Base-by-base conservation (phyloP, 2,113 vertebrate species). In the Leucopsar rothschildi region DNA sequence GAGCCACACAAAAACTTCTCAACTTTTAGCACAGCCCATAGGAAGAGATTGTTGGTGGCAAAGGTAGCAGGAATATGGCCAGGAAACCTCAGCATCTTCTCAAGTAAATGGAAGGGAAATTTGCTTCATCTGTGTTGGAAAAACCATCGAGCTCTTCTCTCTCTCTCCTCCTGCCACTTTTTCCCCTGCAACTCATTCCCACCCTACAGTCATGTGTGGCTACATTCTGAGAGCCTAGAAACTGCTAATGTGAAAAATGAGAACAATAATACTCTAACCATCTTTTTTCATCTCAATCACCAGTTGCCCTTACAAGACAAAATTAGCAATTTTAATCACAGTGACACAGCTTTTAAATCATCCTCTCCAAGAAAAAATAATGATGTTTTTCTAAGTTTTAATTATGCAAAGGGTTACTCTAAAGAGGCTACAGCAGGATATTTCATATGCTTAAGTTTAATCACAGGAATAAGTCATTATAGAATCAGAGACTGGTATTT, bases 311-410 rank as follows among this genome's bases (percentile, higher is more conserved):
- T 84, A 55, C 16, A 66, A 86, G 81, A 81, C 18, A 66, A 81
- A 92, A 86, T 65, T 45, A 63, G 56, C 79, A 64, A 73, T 78
- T 88, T 95, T 93, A 66, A 92, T 83, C 86, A 86, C 68, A 61
- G 47, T 73, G 86, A 81, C 52, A 91, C 28, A 81, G 63, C 16
- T 91, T 86, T 77, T 55, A 78, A 86, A 88, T 81, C 47, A 90
- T n/a, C 20, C 17, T 61, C 42, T 40, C 27, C 0, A 3, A 80
- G 42, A 33, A 75, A 82, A 81, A 60, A 33, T 20, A 8, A 94
- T 1, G 1, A 82, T 15, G 3, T 49, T 55, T 31, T 83, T 83
- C 71, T 53, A 56, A 80, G 52, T 72, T 96, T 92, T 92, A 90
- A 90, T 90, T 93, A 93, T 73, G 50, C 55, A 84, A 86, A 88